These are phyloP conservation scores for Triplophysa rosa DNA, from an alignment of 2,113 vertebrate species.

Conservation along the genomic window DNA sequence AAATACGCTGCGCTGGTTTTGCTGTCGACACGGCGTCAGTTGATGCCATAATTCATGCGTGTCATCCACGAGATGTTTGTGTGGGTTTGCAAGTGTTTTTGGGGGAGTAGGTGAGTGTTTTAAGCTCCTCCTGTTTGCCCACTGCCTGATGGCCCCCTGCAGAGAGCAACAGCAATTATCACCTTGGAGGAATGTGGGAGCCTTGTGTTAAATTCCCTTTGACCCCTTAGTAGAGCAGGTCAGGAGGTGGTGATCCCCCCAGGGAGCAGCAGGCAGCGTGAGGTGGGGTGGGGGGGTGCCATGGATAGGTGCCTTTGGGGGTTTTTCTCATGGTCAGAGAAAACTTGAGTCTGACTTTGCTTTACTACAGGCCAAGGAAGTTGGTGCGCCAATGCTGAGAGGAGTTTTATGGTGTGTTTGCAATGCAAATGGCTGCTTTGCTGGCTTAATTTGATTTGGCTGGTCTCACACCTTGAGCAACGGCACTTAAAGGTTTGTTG, in stretches of 20 bases:
- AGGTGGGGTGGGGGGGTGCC: constrained; percentile 53
- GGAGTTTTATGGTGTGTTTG: constrained; percentile 64
- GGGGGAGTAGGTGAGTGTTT: constrained; percentile 41
- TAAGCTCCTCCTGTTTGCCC: constrained; percentile 73
- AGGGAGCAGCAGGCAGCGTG: constrained; percentile 56
- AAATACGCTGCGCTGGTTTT: constrained; percentile 49
- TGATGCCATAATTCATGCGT: constrained; percentile 70
- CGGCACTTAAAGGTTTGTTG: constrained; percentile 39
- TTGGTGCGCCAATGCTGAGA: not conserved
- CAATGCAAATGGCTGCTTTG: constrained; percentile 64
- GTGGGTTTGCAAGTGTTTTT: constrained; percentile 9
- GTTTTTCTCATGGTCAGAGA: constrained; percentile 45
- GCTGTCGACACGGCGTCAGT: constrained; percentile 49
- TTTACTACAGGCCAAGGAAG: constrained; percentile 33
- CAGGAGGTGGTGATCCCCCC: constrained; percentile 67
- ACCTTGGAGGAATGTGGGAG: constrained; percentile 81
- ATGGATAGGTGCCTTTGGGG: constrained; percentile 41
- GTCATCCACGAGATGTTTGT: constrained; percentile 53
- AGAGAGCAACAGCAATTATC: constrained; percentile 79
- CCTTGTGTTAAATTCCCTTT: constrained; percentile 78
- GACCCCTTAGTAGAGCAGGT: constrained; percentile 74
- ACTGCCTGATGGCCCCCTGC: constrained; percentile 72
- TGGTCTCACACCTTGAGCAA: constrained; percentile 35
- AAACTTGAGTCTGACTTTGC: constrained; percentile 49
- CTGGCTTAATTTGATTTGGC: constrained; percentile 60